Evolutionary conservation across 2,797 vertebrate species (phyloP), one percentile per base, ranked within the genome.

Genomic region (Muraenolepis orangiensis): DNA sequence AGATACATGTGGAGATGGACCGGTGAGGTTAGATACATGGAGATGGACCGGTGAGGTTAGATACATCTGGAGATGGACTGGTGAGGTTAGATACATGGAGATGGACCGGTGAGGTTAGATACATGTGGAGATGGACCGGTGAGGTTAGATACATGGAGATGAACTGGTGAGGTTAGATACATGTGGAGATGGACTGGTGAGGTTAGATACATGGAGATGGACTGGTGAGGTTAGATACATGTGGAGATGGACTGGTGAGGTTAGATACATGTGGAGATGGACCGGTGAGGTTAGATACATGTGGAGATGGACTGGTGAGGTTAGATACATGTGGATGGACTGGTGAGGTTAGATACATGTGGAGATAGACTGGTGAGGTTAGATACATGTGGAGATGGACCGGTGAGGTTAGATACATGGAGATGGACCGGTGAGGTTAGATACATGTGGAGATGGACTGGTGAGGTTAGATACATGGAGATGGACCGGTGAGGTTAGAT

Each of bases 131-230:
- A 80, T 72, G 18, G 72, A 26, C 64, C 6, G 67, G 72, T 66
- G 46, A 83, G 80, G 76, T 79, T 75, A n/a, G n/a, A n/a, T n/a
- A n/a, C n/a, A n/a, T n/a, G 78, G 76, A 81, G 77, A 80, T 72
- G 18, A 67, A 26, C 64, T 11, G 67, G 72, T 66, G 46, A 83
- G 80, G 76, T 79, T 75, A n/a, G n/a, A n/a, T n/a, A n/a, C n/a
- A n/a, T n/a, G n/a, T n/a, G 78, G 76, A 81, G 77, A 80, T 72
- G 18, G 72, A 26, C 64, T 11, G 67, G 72, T 66, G 46, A 83
- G 80, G 76, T 79, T 75, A n/a, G n/a, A n/a, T n/a, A n/a, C n/a
- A n/a, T n/a, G 78, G 76, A 81, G 77, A 80, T 72, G 18, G 72
- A 26, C 64, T 11, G 67, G 72, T 66, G 46, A 83, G 80, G 76